Evolutionary conservation across 2,113 vertebrate species (phyloP).

Genomic region (Microcebus tavaratra): DNA sequence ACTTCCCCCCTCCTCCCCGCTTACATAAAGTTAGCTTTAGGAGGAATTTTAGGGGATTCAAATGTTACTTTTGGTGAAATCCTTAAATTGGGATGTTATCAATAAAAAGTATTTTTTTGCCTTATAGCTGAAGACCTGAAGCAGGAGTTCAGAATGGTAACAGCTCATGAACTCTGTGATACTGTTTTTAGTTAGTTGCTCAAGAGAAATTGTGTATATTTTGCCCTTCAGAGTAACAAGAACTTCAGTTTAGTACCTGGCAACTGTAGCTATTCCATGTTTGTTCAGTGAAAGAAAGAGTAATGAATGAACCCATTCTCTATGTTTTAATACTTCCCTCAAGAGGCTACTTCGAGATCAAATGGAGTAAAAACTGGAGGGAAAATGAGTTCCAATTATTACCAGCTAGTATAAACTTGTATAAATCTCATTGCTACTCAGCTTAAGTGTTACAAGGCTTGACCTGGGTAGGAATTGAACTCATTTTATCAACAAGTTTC

Average conservation of each 20-base stretch:
- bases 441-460: constrained; percentile 54
- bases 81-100: constrained; percentile 8
- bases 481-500: constrained; percentile 58
- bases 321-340: constrained; percentile 43
- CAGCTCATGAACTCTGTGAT: neutral
- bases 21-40: neutral
- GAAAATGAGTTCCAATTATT: constrained; percentile 47
- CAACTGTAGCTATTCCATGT: constrained; percentile 30
- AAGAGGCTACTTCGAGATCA: constrained; percentile 61
- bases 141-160: neutral
- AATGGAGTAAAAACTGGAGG: constrained; percentile 54
- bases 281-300: constrained; percentile 50
- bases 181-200: neutral
- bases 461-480: constrained; percentile 48
- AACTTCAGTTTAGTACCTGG: constrained; percentile 49
- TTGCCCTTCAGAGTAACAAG: constrained; percentile 17
- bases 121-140: neutral
- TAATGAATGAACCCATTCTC: constrained; percentile 63
- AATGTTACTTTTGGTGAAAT: constrained; percentile 5
- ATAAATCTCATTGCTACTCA: constrained; percentile 49
- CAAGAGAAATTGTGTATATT: constrained; percentile 43
- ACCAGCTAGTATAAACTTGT: constrained; percentile 56
- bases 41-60: neutral
- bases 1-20: neutral
- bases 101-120: neutral